A percentile compares a stretch with the other conserved stretches of the same genome.
Evolutionary conservation across 2,888 invertebrate species (phyloP).

Genomic region (Xestia rhomboidea): DNA sequence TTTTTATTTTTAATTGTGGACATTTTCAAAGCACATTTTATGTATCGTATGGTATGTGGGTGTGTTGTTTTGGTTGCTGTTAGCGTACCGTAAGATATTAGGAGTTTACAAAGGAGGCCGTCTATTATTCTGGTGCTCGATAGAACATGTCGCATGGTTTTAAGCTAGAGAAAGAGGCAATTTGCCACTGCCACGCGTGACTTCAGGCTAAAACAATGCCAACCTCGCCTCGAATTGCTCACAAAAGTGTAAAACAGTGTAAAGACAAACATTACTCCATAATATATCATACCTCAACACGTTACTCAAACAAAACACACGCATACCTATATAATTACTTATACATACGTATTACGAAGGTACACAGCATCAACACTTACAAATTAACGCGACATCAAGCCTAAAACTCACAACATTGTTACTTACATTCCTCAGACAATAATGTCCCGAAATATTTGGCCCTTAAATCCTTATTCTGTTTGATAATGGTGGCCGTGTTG

Average conservation of each 20-base stretch:
- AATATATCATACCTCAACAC: slow-evolving; percentile 32
- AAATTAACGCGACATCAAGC: slow-evolving; percentile 59
- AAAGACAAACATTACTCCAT: slow-evolving; percentile 39
- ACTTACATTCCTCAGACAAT: slow-evolving; percentile 71
- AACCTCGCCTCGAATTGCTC: slow-evolving; percentile 10
- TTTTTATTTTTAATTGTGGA: slow-evolving; percentile 2
- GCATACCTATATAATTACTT: slow-evolving; percentile 42
- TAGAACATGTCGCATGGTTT: slow-evolving; percentile 1
- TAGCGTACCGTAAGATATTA: slow-evolving; percentile 5
- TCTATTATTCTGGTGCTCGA: slow-evolving; percentile 22
- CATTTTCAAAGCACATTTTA: not conserved
- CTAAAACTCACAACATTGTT: slow-evolving; percentile 66
- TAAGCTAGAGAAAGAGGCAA: not conserved
- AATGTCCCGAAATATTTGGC: slow-evolving; percentile 71
- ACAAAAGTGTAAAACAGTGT: slow-evolving; percentile 58
- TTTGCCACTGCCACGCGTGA: slow-evolving; percentile 24
- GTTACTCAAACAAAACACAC: slow-evolving; percentile 43
- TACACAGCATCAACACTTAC: slow-evolving; percentile 60
- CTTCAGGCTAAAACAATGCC: slow-evolving; percentile 24
- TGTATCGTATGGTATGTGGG: not conserved
- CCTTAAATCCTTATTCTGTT: slow-evolving; percentile 68
- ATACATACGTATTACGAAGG: slow-evolving; percentile 30
- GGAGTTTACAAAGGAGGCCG: not conserved
- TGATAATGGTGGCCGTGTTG: slow-evolving; percentile 62
- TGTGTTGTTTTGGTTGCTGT: slow-evolving; percentile 3